Percentiles rank a stretch among this genome's conserved stretches.
Evolutionary conservation across 2,113 vertebrate species (phyloP).

Genomic region (Trogon melanurus): DNA sequence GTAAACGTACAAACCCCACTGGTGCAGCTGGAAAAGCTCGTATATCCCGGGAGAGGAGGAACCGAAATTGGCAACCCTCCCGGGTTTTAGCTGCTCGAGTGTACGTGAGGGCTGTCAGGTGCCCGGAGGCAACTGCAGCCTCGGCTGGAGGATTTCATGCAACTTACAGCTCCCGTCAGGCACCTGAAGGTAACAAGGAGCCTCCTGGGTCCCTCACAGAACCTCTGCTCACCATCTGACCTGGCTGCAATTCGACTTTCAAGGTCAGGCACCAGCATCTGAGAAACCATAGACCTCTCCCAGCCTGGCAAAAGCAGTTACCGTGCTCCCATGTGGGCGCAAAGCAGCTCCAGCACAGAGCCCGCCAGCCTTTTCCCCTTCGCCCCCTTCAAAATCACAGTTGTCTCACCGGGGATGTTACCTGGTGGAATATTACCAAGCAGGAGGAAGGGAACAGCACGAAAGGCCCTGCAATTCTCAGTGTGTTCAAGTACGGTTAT

Average conservation of each 20-base stretch:
- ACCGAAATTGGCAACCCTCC: not conserved
- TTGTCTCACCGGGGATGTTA: not conserved
- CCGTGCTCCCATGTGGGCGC: not conserved
- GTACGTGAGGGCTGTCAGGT: conserved; percentile 57
- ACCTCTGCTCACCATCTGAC: not conserved
- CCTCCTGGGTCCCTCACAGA: not conserved
- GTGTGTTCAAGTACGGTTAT: not conserved
- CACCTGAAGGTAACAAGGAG: not conserved
- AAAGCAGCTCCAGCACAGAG: not conserved
- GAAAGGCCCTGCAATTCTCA: not conserved
- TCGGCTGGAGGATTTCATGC: conserved; percentile 53
- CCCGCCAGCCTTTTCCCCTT: not conserved
- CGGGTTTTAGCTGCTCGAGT: not conserved
- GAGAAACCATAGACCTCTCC: not conserved
- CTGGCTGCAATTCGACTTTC: not conserved
- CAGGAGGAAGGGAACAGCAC: not conserved
- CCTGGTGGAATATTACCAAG: not conserved
- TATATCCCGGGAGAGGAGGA: conserved; percentile 20
- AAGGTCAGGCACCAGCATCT: not conserved
- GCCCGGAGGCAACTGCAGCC: conserved; percentile 58
- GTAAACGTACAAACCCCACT: not conserved
- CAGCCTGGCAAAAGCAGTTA: not conserved
- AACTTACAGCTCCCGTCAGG: not conserved
- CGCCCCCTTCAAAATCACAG: rapidly evolving
- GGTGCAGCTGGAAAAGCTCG: conserved; percentile 55